Percentiles rank a stretch among this genome's conserved stretches.
These are phyloP conservation scores for Lydus trimaculatus DNA, from an alignment of 2,888 invertebrate genomes.

Conservation along the genomic window DNA sequence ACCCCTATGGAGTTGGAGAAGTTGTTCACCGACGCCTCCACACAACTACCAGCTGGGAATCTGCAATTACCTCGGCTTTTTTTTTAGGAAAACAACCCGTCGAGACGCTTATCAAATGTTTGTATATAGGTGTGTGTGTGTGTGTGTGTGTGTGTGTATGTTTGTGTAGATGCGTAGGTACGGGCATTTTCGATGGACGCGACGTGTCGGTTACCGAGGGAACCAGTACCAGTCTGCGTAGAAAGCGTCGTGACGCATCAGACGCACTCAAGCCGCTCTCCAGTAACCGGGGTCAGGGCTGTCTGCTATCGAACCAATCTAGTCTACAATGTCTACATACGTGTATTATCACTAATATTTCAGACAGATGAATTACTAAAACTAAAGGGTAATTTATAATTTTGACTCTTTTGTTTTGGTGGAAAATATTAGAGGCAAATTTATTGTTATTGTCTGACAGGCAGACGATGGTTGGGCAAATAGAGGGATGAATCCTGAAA, in stretches of 20 bases:
- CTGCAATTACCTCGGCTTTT: slow-evolving; percentile 18
- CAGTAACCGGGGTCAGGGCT: slow-evolving; percentile 47
- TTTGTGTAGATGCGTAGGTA: slow-evolving; percentile 3
- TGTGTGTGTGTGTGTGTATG: slow-evolving; percentile 7
- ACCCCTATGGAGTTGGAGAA: neutral
- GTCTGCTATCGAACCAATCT: slow-evolving; percentile 37
- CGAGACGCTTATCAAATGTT: slow-evolving; percentile 22
- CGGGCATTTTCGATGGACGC: slow-evolving; percentile 30
- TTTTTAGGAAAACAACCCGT: slow-evolving; percentile 14
- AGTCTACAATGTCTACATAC: neutral
- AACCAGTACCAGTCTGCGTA: slow-evolving; percentile 26
- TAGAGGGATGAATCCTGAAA: neutral
- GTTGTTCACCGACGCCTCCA: slow-evolving; percentile 12
- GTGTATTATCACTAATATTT: neutral
- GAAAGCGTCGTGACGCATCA: slow-evolving; percentile 27
- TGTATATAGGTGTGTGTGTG: neutral
- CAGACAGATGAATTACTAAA: neutral
- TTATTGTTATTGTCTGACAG: neutral
- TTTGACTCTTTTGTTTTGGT: neutral
- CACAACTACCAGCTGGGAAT: neutral
- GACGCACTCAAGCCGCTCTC: slow-evolving; percentile 40
- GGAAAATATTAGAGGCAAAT: neutral
- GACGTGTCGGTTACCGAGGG: slow-evolving; percentile 32
- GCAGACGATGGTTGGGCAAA: neutral
- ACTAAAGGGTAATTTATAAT: slow-evolving; percentile 1